phyloP scores from a whole-genome alignment of 2,113 vertebrate species.

The Marmota flaviventris region DNA sequence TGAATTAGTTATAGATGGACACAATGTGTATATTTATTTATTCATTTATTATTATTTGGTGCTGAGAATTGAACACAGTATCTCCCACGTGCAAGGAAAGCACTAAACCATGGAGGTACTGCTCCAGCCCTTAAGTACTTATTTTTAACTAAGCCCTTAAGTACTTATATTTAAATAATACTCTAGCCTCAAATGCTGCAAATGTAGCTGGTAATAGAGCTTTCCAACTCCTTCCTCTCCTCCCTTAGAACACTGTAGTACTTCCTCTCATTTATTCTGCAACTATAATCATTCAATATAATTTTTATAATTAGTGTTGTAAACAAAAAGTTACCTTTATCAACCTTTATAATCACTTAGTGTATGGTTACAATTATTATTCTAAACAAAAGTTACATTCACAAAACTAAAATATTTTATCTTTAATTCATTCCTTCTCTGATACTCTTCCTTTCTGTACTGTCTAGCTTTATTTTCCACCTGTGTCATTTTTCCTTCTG shows the following conservation, averaged over 20 bases:
- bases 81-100: too few relatives aligned
- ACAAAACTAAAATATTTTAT: background rate
- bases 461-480: background rate
- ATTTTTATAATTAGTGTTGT: background rate
- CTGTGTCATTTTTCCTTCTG: background rate
- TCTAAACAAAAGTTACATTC: background rate
- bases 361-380: background rate
- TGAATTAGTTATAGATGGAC: too few relatives aligned
- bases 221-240: background rate
- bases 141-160: background rate
- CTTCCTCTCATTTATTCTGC: background rate
- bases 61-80: too few relatives aligned
- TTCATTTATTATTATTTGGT: too few relatives aligned
- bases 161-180: background rate
- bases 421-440: background rate
- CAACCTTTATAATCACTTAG: too few relatives aligned
- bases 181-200: background rate
- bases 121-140: background rate
- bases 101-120: too few relatives aligned
- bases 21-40: too few relatives aligned
- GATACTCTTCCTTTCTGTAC: background rate
- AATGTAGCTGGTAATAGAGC: fast-evolving
- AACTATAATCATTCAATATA: background rate
- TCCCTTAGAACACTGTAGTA: background rate
- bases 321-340: background rate